Percentiles rank a stretch among this genome's conserved stretches.
These are phyloP conservation scores for Sipunculus nudus DNA, from an alignment of 2,888 invertebrate genomes.

Conservation along the genomic window DNA sequence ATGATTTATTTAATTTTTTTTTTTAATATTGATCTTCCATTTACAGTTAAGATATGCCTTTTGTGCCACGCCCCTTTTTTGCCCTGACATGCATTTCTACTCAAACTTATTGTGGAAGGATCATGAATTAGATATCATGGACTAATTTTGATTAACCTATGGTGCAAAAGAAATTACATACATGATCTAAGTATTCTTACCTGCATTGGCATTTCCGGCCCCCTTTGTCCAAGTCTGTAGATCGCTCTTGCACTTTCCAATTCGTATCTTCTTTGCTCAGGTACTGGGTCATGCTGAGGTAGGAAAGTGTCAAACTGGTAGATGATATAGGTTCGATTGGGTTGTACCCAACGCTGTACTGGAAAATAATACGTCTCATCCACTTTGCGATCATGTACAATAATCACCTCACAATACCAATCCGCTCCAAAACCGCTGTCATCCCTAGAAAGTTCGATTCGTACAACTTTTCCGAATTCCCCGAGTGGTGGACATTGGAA, in stretches of 20 bases:
- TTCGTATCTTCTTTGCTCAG: slow-evolving; percentile 59
- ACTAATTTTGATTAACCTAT: neutral
- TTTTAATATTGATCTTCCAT: too few relatives aligned
- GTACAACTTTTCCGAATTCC: slow-evolving; percentile 43
- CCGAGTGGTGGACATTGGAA: slow-evolving; percentile 47
- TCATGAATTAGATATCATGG: too few relatives aligned
- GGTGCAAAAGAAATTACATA: neutral
- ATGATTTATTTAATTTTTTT: too few relatives aligned
- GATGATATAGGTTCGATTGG: slow-evolving; percentile 60
- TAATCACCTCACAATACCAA: slow-evolving; percentile 64
- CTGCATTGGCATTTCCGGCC: slow-evolving; percentile 42
- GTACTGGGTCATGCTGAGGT: slow-evolving; percentile 64
- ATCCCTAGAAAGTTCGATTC: slow-evolving; percentile 66
- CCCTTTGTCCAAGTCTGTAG: slow-evolving; percentile 38
- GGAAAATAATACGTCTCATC: slow-evolving; percentile 60
- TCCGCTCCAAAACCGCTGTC: slow-evolving; percentile 57
- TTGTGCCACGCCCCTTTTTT: too few relatives aligned
- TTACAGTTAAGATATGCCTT: too few relatives aligned
- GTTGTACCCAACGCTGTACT: slow-evolving; percentile 66
- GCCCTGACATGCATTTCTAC: too few relatives aligned
- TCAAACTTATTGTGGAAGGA: too few relatives aligned
- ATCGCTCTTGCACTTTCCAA: slow-evolving; percentile 57
- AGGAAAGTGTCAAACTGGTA: slow-evolving; percentile 63
- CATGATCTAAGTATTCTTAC: slow-evolving; percentile 27
- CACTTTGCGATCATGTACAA: slow-evolving; percentile 48